Percentiles rank a stretch among this genome's conserved stretches.
Conservation (phyloP, 2,797 vertebrate species). For the Eidolon dupreanum region DNA sequence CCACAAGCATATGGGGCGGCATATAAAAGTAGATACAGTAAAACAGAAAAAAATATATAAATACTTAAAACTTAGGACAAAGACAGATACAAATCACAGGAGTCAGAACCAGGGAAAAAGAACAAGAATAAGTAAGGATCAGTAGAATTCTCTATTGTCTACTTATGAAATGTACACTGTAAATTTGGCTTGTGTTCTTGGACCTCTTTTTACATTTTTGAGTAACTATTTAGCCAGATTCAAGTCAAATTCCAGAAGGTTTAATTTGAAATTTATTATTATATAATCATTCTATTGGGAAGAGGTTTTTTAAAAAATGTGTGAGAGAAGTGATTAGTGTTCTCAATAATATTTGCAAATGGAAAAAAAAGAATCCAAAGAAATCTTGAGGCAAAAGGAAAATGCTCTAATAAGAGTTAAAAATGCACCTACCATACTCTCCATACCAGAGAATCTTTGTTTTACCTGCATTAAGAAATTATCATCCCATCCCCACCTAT, state of each 20-base stretch:
- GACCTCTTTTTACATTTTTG: not conserved
- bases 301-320: not conserved
- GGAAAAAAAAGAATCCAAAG: not conserved
- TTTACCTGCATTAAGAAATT: not conserved
- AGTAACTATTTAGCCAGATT: not conserved
- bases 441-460: not conserved
- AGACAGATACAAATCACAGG: not conserved
- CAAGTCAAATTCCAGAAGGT: not conserved
- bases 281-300: not conserved
- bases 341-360: not conserved
- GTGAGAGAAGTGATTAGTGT: not conserved
- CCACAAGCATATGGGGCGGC: not conserved
- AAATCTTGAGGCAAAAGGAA: not conserved
- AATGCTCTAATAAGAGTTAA: not conserved
- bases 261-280: not conserved
- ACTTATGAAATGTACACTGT: not conserved
- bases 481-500: not conserved
- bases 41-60: not conserved
- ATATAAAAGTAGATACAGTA: not conserved
- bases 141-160: accelerated
- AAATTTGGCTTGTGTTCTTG: not conserved
- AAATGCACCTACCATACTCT: not conserved
- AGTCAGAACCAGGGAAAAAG: not conserved
- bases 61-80: not conserved
- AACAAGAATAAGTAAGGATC: not conserved